Base-by-base conservation (phyloP, 2,888 invertebrate genomes). In the Drosophila lacicola region DNA sequence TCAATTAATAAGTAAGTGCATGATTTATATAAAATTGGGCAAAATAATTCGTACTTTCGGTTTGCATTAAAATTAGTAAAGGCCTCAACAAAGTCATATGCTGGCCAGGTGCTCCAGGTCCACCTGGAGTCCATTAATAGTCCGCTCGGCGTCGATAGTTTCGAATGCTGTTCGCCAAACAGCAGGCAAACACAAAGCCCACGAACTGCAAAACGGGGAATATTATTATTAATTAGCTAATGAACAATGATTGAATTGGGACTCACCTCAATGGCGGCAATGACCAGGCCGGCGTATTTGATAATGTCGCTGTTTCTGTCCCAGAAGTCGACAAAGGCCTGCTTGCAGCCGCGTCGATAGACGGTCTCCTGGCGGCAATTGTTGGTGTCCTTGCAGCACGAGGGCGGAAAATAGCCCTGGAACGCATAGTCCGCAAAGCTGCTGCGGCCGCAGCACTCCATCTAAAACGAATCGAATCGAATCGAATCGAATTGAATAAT, bases 131-230 rank as follows among this genome's bases (percentile, higher is more conserved):
- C n/a, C 19, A 17, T 57, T 94, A 94, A 93, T 94, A 95, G 90
- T 93, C 94, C 88, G 94, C 94, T 93, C 96, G 95, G 93, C 96
- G 95, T 91, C 95, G 95, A 91, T 96, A 96, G 93, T 97, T 97
- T 93, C 95, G 95, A 92, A 98, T 97, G 90, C 96, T 96, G 91
- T 96, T 96, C 80, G 96, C 96, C 92, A 98, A 93, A 91, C 97
- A 97, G 92, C 98, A 95, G 60, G 97, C 96, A 92, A 98, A 97
- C 85, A 97, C 93, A 67, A 97, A 96, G 67, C 96, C 96, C 82
- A 96, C 93, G 78, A 96, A 93, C 96, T 96, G 80, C 14, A 82
- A 83, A 1, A 3, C 4, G 39, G 39, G 29, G 19, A 25, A 17
- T 21, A 21, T 21, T 25, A 6, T 25, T 5, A 4, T 19, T 3